phyloP scores from a whole-genome alignment of 2,888 invertebrate species.

The Beris morrisii region DNA sequence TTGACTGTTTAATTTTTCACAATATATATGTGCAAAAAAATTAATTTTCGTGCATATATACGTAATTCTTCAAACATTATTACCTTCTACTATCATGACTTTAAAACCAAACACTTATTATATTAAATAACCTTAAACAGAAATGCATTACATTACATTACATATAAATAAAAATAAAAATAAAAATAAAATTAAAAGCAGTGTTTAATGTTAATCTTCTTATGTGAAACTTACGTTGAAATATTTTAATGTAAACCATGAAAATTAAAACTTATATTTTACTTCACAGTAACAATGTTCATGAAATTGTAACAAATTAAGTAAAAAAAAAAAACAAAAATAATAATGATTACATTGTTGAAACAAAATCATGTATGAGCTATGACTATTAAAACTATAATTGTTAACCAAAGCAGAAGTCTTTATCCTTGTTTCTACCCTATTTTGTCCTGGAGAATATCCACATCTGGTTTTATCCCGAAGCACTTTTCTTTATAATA shows the following conservation, averaged over 20 bases:
- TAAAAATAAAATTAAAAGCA: neutral
- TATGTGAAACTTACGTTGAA: neutral
- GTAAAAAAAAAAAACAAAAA: constrained; percentile 13
- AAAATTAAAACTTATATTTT: constrained; percentile 18
- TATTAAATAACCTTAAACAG: too few species aligned
- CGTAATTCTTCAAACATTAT: too few species aligned
- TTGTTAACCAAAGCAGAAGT: constrained; percentile 35
- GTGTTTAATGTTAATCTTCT: neutral
- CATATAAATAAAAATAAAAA: neutral
- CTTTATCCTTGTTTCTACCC: too few species aligned
- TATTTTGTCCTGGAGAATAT: too few species aligned
- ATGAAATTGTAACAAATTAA: constrained; percentile 15
- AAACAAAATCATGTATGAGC: constrained; percentile 35
- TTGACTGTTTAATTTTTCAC: too few species aligned
- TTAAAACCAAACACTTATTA: too few species aligned
- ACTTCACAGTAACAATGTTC: constrained; percentile 22
- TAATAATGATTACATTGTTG: constrained; percentile 22
- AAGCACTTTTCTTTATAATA: too few species aligned
- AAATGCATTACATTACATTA: too few species aligned
- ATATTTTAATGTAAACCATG: constrained; percentile 18
- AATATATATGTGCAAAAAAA: too few species aligned
- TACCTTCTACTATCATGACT: too few species aligned
- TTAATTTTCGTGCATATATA: too few species aligned
- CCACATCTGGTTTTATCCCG: too few species aligned
- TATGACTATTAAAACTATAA: constrained; percentile 38